Evolutionary conservation across 1,140 invertebrate species (phyloP), one percentile per base, ranked within the genome.

Genomic region (Gonatopus flavifemur): DNA sequence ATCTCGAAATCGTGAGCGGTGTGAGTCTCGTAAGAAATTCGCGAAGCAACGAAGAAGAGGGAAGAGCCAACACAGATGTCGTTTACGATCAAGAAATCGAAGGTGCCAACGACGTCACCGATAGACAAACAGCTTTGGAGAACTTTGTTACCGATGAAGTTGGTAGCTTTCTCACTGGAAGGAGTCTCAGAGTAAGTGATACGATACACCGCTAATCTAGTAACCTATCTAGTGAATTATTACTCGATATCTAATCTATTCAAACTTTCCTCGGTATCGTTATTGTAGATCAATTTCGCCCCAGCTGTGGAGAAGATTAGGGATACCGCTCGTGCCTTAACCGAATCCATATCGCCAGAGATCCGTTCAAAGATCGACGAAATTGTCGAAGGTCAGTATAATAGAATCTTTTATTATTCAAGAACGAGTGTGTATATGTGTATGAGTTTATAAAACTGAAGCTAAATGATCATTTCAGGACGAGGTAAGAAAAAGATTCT

Each of bases 401-500:
- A 25, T 7, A 22, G 35, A 2, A 35, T 19, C 30, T 20, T 8
- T 35, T 21, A 37, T 28, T 24, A 51, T 54, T 12, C 13, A 40
- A 30, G 18, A 42, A 15, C 19, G 10, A 42, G 39, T 33, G 25
- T 30, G 22, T 10, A 22, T 5, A 48, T 7, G 12, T 12, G 25
- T 28, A 38, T 13, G 20, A 25, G 9, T 15, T n/a, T 46, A 52
- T 24, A 46, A 31, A 38, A 40, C 21, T 22, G 2, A 30, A 12
- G 13, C 32, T n/a, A 40, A 4, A 28, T 32, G 8, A n/a, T 10
- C 1, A 22, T 62, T 67, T 15, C 57, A 76, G 83, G 83, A 42
- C 82, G 84, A 53, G 83, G 80, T 44, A 84, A 83, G 72, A 85
- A 85, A 74, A 85, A 85, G 71, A 59, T 82, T 9, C 37, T 85